Base-by-base conservation (phyloP, 35 echinoderm and acorn worm species). In the Chiridota heheva region DNA sequence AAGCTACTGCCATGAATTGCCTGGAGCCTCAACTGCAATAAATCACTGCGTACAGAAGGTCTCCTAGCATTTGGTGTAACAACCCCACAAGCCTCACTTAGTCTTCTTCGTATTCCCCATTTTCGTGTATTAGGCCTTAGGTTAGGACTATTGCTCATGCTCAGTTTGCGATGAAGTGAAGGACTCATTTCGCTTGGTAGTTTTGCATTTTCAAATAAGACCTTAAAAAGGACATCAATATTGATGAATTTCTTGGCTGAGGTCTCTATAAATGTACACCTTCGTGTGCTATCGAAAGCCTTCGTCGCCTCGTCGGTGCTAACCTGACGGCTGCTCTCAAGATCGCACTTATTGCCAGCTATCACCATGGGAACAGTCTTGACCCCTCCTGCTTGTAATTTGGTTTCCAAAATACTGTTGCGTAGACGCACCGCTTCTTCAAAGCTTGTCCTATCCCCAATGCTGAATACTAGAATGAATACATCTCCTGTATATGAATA, bases 121-220 rank as follows among this genome's bases (percentile, higher is more conserved):
- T 90, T 90, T 0, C 84, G 70, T 28, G 53, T 72, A 32, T 73
- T 83, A 4, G 92, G 92, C 47, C 73, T 86, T 18, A 96, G 63
- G 46, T 77, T 89, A 27, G 92, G 92, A 36, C 87, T 85, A 35
- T 86, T 64, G 55, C 92, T 90, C 2, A 85, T 78, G 76, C 95
- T 98, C 15, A 98, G 67, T 76, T 98, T 98, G 15, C 95, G 44
- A 69, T 98, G 95, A 2, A 98, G 74, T 63, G 95, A 91, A 3
- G 95, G 95, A 43, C 89, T 98, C 95, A 98, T 98, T 84, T 98
- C 95, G 40, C 89, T 91, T 0, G 95, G 89, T 72, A 98, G 44
- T 44, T 87, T 87, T 30, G 95, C 88, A 46, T 98, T 98, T 74
- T 98, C 95, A 64, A 98, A 98, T 35, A 98, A 62, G n/a, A 55